phyloP scores from a whole-genome alignment of 2,797 vertebrate genomes.

The Neomorphus geoffroyi region DNA sequence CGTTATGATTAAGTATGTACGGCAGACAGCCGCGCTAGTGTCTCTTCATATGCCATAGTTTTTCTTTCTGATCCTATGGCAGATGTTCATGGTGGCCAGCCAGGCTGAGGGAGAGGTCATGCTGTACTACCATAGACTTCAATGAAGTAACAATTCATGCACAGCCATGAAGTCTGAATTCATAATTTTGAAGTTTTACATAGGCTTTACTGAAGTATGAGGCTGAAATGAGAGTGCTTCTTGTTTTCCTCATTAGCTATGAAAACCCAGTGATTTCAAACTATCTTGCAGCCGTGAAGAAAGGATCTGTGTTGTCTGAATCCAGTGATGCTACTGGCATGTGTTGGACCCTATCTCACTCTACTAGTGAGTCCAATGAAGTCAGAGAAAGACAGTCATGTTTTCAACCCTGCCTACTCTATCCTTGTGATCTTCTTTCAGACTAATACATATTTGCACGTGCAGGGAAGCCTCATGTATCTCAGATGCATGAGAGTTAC shows the following conservation, averaged over 20 bases:
- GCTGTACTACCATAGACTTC: not conserved
- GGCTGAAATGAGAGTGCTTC: not conserved
- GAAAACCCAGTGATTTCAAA: not conserved
- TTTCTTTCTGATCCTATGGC: not conserved
- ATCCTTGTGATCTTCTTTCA: not conserved
- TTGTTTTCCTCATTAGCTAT: not conserved
- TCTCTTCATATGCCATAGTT: not conserved
- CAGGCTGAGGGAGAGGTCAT: not conserved
- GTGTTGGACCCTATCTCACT: not conserved
- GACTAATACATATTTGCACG: not conserved
- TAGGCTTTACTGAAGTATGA: not conserved
- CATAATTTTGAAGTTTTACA: not conserved
- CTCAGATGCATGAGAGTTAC: not conserved
- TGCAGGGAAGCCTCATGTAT: not conserved
- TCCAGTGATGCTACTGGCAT: not conserved
- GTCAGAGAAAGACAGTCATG: not conserved
- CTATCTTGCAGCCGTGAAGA: not conserved
- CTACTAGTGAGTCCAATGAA: not conserved
- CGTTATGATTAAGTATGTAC: not conserved
- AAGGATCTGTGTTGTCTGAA: not conserved
- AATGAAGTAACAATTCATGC: not conserved
- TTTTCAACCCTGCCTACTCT: not conserved
- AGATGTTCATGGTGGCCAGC: not conserved
- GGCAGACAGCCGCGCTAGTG: not conserved
- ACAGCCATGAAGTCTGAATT: not conserved